A percentile compares a stretch with the other conserved stretches of the same genome.
phyloP scores from a whole-genome alignment of 2,888 invertebrate genomes.

The Orchesellides sinensis region DNA sequence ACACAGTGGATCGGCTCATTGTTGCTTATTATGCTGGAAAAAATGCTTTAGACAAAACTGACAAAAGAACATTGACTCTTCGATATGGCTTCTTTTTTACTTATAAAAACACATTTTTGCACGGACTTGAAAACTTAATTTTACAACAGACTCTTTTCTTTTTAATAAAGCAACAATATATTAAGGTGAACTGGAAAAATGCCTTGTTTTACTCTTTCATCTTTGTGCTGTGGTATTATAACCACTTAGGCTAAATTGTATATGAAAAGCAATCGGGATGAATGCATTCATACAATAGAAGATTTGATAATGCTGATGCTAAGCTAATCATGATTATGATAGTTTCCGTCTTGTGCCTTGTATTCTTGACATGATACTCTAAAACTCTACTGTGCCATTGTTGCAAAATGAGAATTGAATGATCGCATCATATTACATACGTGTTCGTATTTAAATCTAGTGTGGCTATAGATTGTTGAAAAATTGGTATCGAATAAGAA shows the following conservation, averaged over 20 bases:
- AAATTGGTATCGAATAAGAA: too few species aligned
- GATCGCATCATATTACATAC: not conserved
- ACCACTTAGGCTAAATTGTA: not conserved
- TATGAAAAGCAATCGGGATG: conserved; percentile 1
- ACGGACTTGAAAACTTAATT: conserved; percentile 8
- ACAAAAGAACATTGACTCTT: conserved; percentile 37
- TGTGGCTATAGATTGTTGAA: too few species aligned
- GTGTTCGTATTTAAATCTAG: too few species aligned
- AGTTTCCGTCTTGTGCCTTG: conserved; percentile 11
- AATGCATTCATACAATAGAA: too few species aligned
- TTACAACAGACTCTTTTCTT: too few species aligned
- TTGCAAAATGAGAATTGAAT: not conserved
- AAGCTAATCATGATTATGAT: too few species aligned
- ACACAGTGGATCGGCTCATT: not conserved
- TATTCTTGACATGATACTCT: conserved; percentile 47
- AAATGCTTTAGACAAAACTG: conserved; percentile 8
- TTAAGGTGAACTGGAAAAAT: not conserved
- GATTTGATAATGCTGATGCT: too few species aligned
- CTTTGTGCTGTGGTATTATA: not conserved
- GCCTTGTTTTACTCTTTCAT: too few species aligned
- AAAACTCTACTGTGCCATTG: conserved; percentile 23
- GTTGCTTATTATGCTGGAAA: too few species aligned
- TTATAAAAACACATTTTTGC: conserved; percentile 42
- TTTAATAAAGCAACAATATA: not conserved
- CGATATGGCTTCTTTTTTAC: conserved; percentile 7